Conservation (phyloP, 2,888 invertebrate species). For the Baccha elongata region DNA sequence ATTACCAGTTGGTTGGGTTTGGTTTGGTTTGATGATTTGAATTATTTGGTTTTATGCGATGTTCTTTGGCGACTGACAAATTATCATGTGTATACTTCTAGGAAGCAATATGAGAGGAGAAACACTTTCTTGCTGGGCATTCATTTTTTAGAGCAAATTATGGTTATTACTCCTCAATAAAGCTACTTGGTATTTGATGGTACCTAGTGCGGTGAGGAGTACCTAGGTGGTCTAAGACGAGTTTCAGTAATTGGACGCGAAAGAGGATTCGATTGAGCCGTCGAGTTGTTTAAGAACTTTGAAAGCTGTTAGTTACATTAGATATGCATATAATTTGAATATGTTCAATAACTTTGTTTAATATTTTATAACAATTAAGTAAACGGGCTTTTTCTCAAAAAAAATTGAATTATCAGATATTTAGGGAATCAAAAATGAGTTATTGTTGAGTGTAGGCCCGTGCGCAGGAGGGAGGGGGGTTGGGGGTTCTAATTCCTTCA, state of each 20-base stretch:
- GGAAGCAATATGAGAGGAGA: constrained; percentile 37
- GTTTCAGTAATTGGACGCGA: constrained; percentile 40
- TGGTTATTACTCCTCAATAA: constrained; percentile 50
- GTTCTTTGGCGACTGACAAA: constrained; percentile 43
- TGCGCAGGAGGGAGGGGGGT: too few species aligned
- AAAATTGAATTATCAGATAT: too few species aligned
- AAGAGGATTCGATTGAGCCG: constrained; percentile 22
- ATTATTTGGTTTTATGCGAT: constrained; percentile 65
- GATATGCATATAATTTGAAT: too few species aligned
- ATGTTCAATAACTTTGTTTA: too few species aligned
- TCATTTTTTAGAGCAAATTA: constrained; percentile 55
- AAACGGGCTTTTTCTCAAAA: too few species aligned
- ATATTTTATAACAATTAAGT: too few species aligned
- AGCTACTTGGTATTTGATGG: constrained; percentile 7
- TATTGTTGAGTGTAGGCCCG: too few species aligned
- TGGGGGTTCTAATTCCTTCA: too few species aligned
- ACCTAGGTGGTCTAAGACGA: constrained; percentile 9
- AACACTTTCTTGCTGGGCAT: constrained; percentile 31
- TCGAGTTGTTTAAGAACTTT: background rate
- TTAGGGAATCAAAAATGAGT: too few species aligned
- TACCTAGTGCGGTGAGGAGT: background rate
- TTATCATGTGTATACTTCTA: constrained; percentile 66
- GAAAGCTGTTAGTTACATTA: background rate
- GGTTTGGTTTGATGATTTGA: constrained; percentile 62
- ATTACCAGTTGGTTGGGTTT: constrained; percentile 67